These are phyloP conservation scores for Selene dorsalis DNA, from an alignment of 2,797 vertebrate genomes.

Conservation along the genomic window DNA sequence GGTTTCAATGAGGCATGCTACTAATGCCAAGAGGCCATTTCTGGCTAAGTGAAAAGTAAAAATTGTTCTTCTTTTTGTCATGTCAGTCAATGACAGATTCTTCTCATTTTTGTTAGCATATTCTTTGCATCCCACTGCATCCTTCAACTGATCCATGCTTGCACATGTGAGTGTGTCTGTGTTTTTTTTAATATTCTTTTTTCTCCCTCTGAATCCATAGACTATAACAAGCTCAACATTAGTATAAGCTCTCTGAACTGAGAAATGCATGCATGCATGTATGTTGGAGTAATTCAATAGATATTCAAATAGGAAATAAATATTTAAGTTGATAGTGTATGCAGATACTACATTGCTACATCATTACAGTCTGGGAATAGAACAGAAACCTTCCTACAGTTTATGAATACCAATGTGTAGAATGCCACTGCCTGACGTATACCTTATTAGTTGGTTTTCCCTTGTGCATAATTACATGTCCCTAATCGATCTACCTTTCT, in stretches of 20 bases:
- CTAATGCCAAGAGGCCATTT: slow-evolving; percentile 68
- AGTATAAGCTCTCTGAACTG: background rate
- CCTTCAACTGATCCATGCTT: background rate
- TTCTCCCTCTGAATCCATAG: no score
- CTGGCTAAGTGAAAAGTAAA: slow-evolving; percentile 39
- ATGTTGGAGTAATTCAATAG: background rate
- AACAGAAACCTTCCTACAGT: background rate
- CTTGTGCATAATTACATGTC: background rate
- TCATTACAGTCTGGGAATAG: background rate
- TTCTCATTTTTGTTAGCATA: slow-evolving; percentile 4
- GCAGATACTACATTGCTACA: background rate
- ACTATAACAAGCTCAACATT: background rate
- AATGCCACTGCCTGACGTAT: background rate
- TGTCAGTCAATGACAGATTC: slow-evolving; percentile 12
- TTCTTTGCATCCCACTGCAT: background rate
- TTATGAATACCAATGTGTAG: background rate
- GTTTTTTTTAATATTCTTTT: background rate
- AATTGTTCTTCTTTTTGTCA: slow-evolving; percentile 7
- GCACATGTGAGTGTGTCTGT: background rate
- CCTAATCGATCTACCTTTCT: background rate
- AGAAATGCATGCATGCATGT: background rate
- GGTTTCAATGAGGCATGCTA: slow-evolving; percentile 58
- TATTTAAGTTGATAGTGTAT: background rate
- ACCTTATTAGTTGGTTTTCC: background rate
- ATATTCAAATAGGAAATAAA: background rate